A percentile compares a stretch with the other conserved stretches of the same genome.
These are phyloP conservation scores for Phrynocephalus guinanensis DNA, from an alignment of 2,797 vertebrate species.

Conservation along the genomic window DNA sequence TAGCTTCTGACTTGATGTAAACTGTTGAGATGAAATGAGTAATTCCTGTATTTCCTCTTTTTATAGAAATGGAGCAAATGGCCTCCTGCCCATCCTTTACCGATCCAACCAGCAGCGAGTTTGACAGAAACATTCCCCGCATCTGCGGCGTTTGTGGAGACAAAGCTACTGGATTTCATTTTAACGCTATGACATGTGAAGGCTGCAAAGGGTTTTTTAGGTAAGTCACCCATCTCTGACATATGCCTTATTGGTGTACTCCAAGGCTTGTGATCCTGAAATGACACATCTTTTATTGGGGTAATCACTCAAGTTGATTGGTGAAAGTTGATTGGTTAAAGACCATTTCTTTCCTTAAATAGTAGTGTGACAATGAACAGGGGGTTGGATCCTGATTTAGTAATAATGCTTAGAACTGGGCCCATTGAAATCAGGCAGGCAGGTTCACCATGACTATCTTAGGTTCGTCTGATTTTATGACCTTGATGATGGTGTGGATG, in stretches of 20 bases:
- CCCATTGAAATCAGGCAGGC: background rate
- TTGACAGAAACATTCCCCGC: constrained; percentile 88
- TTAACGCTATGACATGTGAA: constrained; percentile 98
- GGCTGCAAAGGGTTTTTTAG: constrained; percentile 99
- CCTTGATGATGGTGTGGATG: too few species aligned
- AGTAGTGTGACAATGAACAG: background rate
- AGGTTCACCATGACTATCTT: background rate
- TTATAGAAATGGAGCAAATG: constrained; percentile 83
- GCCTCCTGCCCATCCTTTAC: constrained; percentile 87
- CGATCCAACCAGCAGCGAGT: constrained; percentile 74
- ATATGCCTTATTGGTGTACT: background rate
- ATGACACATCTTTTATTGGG: background rate
- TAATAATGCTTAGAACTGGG: background rate
- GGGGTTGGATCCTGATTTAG: background rate
- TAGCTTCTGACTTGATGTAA: background rate
- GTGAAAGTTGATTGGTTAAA: background rate
- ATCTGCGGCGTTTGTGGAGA: constrained; percentile 97
- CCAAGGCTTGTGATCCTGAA: background rate
- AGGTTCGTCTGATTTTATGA: background rate
- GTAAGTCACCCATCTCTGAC: constrained; percentile 68
- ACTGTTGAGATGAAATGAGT: background rate
- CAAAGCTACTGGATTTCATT: constrained; percentile 96
- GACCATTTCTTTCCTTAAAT: background rate
- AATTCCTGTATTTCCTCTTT: background rate
- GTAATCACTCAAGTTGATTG: background rate